phyloP scores from a whole-genome alignment of 2,113 vertebrate genomes.

The Pseudorectes ferrugineus region DNA sequence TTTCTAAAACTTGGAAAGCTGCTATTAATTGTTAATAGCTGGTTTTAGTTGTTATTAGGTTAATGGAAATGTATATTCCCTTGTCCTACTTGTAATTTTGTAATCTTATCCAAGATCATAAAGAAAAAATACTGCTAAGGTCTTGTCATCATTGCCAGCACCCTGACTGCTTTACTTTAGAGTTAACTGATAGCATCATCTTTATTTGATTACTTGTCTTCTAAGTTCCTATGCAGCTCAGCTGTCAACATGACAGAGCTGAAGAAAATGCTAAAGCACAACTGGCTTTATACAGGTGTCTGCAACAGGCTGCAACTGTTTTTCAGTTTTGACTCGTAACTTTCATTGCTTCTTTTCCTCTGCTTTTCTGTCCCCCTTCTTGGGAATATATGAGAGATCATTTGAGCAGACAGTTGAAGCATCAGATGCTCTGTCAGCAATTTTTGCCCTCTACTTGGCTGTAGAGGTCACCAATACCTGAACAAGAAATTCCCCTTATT shows the following conservation, averaged over 20 bases:
- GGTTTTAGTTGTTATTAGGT: background rate
- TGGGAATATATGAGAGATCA: background rate
- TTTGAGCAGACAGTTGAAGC: background rate
- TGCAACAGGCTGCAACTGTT: background rate
- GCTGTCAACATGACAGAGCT: background rate
- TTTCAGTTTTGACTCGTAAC: background rate
- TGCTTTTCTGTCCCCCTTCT: background rate
- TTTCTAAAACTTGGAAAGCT: background rate
- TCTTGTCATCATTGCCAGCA: background rate
- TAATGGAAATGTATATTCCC: background rate
- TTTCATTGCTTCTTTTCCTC: background rate
- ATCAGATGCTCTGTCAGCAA: background rate
- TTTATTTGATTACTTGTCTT: background rate
- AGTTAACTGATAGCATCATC: background rate
- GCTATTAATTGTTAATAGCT: background rate
- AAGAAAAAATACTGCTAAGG: background rate
- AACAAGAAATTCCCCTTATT: background rate
- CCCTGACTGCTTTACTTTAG: background rate
- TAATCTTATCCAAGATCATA: background rate
- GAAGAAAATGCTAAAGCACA: background rate
- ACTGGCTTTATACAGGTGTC: background rate
- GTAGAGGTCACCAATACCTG: background rate
- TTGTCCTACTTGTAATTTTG: background rate
- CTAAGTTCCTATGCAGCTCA: background rate
- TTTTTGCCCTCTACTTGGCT: background rate